Percentiles rank a stretch among this genome's conserved stretches.
Evolutionary conservation across 2,888 invertebrate genomes (phyloP).

Genomic region (Drosophila fulvimacula): DNA sequence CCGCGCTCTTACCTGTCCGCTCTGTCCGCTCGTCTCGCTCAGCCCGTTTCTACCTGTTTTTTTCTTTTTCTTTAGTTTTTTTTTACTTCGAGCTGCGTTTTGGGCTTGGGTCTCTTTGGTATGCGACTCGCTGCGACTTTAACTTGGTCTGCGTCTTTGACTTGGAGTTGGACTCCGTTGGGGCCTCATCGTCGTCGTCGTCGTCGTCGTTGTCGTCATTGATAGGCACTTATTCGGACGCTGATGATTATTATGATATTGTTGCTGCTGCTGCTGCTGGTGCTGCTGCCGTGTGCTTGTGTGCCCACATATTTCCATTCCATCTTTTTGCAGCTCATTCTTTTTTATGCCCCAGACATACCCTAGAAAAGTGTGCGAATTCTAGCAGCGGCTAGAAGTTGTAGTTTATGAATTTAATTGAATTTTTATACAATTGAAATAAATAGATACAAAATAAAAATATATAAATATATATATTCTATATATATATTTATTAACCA

Average conservation of each 20-base stretch:
- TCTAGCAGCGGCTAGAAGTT: neutral
- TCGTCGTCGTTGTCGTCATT: constrained; percentile 64
- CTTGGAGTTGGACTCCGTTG: constrained; percentile 57
- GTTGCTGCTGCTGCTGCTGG: constrained; percentile 52
- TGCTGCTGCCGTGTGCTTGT: constrained; percentile 35
- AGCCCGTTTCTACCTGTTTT: constrained; percentile 54
- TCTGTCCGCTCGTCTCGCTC: constrained; percentile 16
- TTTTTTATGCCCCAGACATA: constrained; percentile 4
- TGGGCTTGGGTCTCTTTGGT: constrained; percentile 66
- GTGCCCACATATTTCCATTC: constrained; percentile 55
- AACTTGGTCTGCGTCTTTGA: constrained; percentile 46
- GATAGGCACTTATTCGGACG: constrained; percentile 78
- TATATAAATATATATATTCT: too few species aligned
- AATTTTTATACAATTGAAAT: too few species aligned
- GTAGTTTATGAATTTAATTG: neutral
- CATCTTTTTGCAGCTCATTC: constrained; percentile 28
- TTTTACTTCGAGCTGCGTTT: constrained; percentile 58
- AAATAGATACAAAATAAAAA: too few species aligned
- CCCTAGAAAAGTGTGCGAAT: neutral
- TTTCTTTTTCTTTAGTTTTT: constrained; percentile 23
- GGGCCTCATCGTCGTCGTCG: constrained; percentile 53
- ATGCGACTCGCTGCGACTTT: constrained; percentile 54
- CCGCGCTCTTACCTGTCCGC: constrained; percentile 29
- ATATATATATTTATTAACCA: too few species aligned
- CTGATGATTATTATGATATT: constrained; percentile 76